phyloP scores from a whole-genome alignment of 2,797 vertebrate genomes.

The Harpagifer antarcticus region DNA sequence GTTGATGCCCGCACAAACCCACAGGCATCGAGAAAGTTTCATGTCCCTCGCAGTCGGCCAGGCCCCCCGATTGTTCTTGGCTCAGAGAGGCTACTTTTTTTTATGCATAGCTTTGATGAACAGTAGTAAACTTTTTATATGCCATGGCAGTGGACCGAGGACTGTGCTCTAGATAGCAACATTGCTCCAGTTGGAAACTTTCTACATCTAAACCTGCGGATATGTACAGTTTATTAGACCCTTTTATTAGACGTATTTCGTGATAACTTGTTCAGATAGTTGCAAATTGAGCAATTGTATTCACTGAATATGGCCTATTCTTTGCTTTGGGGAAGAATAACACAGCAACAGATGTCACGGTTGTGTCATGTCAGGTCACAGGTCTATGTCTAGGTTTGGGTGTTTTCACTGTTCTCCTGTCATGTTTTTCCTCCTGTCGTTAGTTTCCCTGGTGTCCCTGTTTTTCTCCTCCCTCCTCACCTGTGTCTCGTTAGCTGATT shows the following conservation, averaged over 20 bases:
- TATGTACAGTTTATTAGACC: neutral
- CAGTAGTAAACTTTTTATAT: slow-evolving; percentile 51
- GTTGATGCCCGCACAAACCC: slow-evolving; percentile 1
- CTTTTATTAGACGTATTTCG: neutral
- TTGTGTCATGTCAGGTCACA: too few species aligned
- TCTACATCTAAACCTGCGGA: slow-evolving; percentile 38
- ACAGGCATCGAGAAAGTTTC: slow-evolving; percentile 32
- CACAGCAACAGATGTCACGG: neutral
- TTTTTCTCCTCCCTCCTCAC: too few species aligned
- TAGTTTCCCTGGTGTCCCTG: too few species aligned
- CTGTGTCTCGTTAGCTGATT: too few species aligned
- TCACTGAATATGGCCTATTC: slow-evolving; percentile 2
- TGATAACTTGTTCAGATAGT: neutral
- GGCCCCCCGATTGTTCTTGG: slow-evolving; percentile 50
- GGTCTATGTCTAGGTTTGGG: too few species aligned
- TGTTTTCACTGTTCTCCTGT: too few species aligned
- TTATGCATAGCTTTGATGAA: slow-evolving; percentile 49
- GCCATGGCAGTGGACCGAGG: slow-evolving; percentile 51
- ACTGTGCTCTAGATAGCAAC: slow-evolving; percentile 68
- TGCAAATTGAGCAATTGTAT: neutral
- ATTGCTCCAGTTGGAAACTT: slow-evolving; percentile 67
- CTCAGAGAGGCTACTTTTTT: slow-evolving; percentile 45
- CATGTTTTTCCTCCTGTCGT: too few species aligned
- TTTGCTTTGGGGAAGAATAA: neutral
- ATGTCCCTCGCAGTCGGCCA: slow-evolving; percentile 21